Evolutionary conservation across 2,113 vertebrate species (phyloP).

Genomic region (Eulemur rufifrons): DNA sequence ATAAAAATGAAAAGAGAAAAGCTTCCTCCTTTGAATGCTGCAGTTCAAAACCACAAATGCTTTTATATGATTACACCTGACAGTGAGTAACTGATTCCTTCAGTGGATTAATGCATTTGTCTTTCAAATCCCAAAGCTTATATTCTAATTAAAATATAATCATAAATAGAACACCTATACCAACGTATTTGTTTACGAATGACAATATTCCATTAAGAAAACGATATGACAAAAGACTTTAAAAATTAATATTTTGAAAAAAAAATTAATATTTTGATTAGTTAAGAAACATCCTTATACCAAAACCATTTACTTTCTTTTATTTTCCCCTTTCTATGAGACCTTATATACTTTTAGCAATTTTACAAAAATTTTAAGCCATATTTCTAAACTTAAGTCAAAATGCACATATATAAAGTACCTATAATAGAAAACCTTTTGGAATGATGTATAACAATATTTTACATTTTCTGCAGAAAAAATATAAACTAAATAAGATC

Average conservation of each 20-base stretch:
- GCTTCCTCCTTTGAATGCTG: slow-evolving; percentile 34
- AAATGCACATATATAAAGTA: slow-evolving; percentile 8
- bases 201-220: background rate
- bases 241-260: background rate
- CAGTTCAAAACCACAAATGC: slow-evolving; percentile 71
- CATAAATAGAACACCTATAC: slow-evolving; percentile 65
- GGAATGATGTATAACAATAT: background rate
- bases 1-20: slow-evolving; percentile 64
- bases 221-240: background rate
- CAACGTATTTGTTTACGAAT: background rate
- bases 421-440: background rate
- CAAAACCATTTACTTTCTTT: slow-evolving; percentile 5
- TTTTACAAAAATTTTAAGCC: slow-evolving; percentile 17
- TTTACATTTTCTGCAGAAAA: background rate
- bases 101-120: slow-evolving; percentile 74
- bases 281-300: background rate
- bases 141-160: slow-evolving; percentile 76
- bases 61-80: slow-evolving; percentile 75
- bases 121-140: slow-evolving; percentile 79
- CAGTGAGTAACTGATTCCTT: slow-evolving; percentile 75
- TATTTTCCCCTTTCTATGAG: background rate
- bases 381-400: slow-evolving; percentile 1
- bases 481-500: background rate
- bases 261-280: background rate
- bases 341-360: background rate